Conservation (phyloP, 2,113 vertebrate genomes). For the Nanger granti region DNA sequence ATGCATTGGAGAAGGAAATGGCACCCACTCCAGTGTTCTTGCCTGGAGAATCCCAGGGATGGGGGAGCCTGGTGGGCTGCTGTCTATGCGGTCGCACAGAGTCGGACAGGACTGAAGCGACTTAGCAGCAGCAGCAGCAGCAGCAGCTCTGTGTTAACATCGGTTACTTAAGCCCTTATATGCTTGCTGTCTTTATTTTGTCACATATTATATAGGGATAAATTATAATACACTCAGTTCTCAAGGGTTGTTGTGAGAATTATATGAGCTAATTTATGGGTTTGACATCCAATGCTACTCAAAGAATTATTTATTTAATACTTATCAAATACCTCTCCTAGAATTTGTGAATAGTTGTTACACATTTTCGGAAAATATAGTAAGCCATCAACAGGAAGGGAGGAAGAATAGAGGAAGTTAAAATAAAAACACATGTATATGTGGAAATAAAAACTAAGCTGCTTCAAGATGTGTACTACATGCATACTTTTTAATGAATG, state of each 20-base stretch:
- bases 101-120: accelerated
- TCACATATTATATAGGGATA: not conserved
- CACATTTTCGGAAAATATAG: not conserved
- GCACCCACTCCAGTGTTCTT: too few relatives aligned
- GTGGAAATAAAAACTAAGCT: not conserved
- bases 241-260: not conserved
- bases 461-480: not conserved
- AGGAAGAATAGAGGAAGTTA: not conserved
- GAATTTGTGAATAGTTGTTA: not conserved
- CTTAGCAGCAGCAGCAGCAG: too few relatives aligned
- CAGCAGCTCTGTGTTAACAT: not conserved
- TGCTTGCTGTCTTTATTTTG: not conserved
- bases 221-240: not conserved
- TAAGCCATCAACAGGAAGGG: not conserved
- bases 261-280: not conserved
- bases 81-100: too few relatives aligned
- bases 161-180: not conserved
- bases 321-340: not conserved
- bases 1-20: too few relatives aligned
- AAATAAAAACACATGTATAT: not conserved
- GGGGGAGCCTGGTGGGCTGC: too few relatives aligned
- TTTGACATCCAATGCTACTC: not conserved
- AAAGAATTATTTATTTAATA: not conserved
- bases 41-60: too few relatives aligned
- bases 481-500: not conserved